Evolutionary conservation across 2,113 vertebrate genomes (phyloP), one percentile per base, ranked within the genome.

Genomic region (Isurus oxyrinchus): DNA sequence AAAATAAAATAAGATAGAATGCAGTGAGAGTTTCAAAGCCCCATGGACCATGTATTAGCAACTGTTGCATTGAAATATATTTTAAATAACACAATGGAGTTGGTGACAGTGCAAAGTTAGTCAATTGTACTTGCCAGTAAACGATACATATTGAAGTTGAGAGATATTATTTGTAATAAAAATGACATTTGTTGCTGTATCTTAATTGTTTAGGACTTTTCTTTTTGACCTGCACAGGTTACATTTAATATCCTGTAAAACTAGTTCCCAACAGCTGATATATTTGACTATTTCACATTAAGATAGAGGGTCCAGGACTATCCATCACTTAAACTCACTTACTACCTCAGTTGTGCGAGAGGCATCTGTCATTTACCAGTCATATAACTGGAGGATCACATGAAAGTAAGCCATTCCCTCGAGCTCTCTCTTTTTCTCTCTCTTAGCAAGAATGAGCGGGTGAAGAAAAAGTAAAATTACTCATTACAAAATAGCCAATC

Each of bases 151-250:
- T 94, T 94, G 66, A 63, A 94, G 35, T 63, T 94, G 35, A 61
- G 57, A 93, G n/a, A n/a, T 16, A 94, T 61, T 93, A 93, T 94
- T 94, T 94, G 90, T 63, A 94, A 94, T 63, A 66, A 63, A 84
- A 91, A 94, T 94, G 16, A 94, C 35, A 66, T 44, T 5, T 63
- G 35, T 66, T 94, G 35, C 59, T 66, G 59, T 63, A 44, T n/a
- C 35, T 94, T 94, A 63, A 94, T 40, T 44, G 90, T 40, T 94
- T 63, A 94, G 90, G 59, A 63, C 61, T 66, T 61, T 94, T 88
- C 35, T 63, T 63, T 94, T 40, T 94, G 5, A 94, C 13, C 90
- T 66, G 90, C 35, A n/a, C 90, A 63, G 90, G 55, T 31, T 59
- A 91, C 55, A 57, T 59, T 91, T 91, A 59, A 59, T 66, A n/a